phyloP scores from a whole-genome alignment of 2,797 vertebrate species.

The Cyclura pinguis region DNA sequence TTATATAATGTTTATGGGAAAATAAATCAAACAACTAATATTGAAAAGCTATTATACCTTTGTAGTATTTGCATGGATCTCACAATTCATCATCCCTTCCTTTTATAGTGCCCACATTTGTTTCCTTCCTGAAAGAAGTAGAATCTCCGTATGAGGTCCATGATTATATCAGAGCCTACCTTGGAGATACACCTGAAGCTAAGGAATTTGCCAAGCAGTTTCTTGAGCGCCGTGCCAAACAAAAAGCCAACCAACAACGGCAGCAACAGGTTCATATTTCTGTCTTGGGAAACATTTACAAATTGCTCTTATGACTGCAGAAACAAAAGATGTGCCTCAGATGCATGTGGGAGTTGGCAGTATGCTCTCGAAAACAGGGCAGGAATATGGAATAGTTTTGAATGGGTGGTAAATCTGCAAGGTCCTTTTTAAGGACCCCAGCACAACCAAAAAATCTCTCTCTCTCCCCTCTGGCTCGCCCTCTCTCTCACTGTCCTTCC shows the following conservation, averaged over 20 bases:
- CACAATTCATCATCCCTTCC: constrained; percentile 44
- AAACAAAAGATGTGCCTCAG: background rate
- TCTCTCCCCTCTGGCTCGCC: too few relatives aligned
- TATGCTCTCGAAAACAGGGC: background rate
- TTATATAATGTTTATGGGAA: background rate
- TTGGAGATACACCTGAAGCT: constrained; percentile 96
- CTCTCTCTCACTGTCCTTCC: too few relatives aligned
- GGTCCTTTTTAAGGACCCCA: too few relatives aligned
- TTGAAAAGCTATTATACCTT: fast-evolving
- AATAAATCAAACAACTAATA: background rate
- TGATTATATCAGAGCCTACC: constrained; percentile 96
- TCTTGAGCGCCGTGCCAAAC: constrained; percentile 99
- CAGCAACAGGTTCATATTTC: constrained; percentile 78
- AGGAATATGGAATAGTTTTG: background rate
- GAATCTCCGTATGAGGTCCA: constrained; percentile 98
- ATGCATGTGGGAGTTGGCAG: background rate
- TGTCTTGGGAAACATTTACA: background rate
- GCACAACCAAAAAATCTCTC: too few relatives aligned
- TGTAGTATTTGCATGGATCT: background rate
- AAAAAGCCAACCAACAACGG: constrained; percentile 93
- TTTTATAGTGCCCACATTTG: constrained; percentile 94
- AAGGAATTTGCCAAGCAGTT: constrained; percentile 99
- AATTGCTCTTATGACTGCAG: fast-evolving
- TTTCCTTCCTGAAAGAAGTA: constrained; percentile 98
- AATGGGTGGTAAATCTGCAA: too few relatives aligned